Evolutionary conservation across 1,140 invertebrate species (phyloP).

Genomic region (Brachionus asplanchnoidis): DNA sequence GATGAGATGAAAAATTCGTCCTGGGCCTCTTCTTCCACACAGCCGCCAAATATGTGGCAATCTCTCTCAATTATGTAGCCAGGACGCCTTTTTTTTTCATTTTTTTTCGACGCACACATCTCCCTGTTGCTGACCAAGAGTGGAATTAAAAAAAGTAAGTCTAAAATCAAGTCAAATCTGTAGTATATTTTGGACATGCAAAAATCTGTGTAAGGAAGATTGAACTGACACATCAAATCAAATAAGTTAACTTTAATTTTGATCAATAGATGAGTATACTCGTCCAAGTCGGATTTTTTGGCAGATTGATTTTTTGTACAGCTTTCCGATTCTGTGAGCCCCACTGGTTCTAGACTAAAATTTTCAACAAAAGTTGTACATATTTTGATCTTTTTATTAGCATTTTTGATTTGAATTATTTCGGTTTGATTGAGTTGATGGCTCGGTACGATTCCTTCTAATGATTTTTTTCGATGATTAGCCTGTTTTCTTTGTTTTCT

Average conservation of each 20-base stretch:
- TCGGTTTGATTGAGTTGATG: neutral
- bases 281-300: neutral
- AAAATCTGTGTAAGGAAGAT: neutral
- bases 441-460: neutral
- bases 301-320: neutral
- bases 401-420: neutral
- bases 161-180: neutral
- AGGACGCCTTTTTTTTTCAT: neutral
- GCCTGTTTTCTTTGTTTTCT: constrained; percentile 10
- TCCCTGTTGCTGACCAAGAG: neutral
- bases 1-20: constrained; percentile 37
- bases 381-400: neutral
- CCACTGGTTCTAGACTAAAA: neutral
- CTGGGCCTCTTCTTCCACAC: constrained; percentile 31
- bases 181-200: neutral
- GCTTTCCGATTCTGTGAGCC: neutral
- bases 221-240: neutral
- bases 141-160: neutral
- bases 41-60: constrained; percentile 31
- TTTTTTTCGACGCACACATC: neutral
- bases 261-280: neutral
- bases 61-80: constrained; percentile 35
- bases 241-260: neutral
- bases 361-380: neutral
- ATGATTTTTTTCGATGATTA: neutral